Conservation (phyloP, 2,797 vertebrate genomes). For the Sarcophilus harrisii region DNA sequence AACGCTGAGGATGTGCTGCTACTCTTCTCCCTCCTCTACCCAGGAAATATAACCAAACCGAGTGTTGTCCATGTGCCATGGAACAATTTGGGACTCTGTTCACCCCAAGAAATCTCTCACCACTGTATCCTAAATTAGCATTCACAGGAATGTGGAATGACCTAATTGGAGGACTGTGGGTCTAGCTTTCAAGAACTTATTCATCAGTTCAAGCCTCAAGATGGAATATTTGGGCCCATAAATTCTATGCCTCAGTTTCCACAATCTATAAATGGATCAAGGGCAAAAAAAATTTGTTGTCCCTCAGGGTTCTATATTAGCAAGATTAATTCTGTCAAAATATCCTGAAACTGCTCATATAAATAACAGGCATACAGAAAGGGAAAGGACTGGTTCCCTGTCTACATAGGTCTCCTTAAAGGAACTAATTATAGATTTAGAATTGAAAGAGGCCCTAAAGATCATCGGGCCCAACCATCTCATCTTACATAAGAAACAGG, state of each 20-base stretch:
- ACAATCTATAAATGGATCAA: neutral
- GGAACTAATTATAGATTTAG: neutral
- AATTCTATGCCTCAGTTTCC: neutral
- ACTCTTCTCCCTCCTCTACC: neutral
- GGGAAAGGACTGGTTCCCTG: neutral
- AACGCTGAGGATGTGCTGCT: neutral
- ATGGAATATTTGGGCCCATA: neutral
- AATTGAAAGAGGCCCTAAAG: neutral
- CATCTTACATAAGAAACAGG: neutral
- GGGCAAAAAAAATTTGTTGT: neutral
- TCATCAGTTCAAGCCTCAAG: neutral
- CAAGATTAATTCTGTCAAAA: neutral
- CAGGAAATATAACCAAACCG: slow-evolving; percentile 10
- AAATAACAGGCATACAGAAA: neutral
- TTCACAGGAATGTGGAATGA: neutral
- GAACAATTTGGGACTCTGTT: slow-evolving; percentile 24
- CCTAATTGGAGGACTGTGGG: neutral
- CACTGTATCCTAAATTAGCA: neutral
- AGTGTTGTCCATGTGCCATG: neutral
- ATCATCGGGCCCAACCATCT: neutral
- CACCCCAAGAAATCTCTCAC: slow-evolving; percentile 15
- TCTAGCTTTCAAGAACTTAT: neutral
- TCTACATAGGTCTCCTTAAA: neutral
- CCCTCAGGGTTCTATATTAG: neutral
- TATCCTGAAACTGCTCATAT: neutral